phyloP scores from a whole-genome alignment of 2,113 vertebrate genomes.

The Oreochromis tanganicae region DNA sequence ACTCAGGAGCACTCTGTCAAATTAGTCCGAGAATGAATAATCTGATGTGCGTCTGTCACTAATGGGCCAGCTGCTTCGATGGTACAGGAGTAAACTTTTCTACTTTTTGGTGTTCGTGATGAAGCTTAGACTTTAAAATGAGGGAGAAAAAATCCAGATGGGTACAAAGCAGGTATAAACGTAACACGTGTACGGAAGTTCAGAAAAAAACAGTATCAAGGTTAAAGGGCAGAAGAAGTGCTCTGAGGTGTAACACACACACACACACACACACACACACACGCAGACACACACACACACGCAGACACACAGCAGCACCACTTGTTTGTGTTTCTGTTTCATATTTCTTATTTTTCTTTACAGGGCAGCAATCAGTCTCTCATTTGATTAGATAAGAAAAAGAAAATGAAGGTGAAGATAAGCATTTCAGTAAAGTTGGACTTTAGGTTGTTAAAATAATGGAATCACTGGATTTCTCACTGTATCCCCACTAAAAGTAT shows the following conservation, averaged over 20 bases:
- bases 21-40: constrained; percentile 5
- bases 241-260: neutral
- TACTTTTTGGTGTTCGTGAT: neutral
- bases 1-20: constrained; percentile 24
- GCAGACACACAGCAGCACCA: neutral
- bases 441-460: neutral
- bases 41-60: neutral
- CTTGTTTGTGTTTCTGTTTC: neutral
- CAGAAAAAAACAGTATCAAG: neutral
- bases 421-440: neutral
- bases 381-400: neutral
- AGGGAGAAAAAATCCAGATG: neutral
- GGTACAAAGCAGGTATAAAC: neutral
- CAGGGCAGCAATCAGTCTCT: neutral
- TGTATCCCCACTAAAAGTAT: neutral
- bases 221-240: neutral
- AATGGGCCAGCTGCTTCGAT: neutral
- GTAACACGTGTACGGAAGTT: neutral
- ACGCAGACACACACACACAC: neutral
- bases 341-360: neutral
- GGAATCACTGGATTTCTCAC: neutral
- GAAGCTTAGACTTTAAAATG: neutral
- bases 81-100: neutral
- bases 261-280: neutral
- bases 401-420: neutral